These are phyloP conservation scores for Empidonax traillii DNA, from an alignment of 2,113 vertebrate genomes.

Conservation along the genomic window DNA sequence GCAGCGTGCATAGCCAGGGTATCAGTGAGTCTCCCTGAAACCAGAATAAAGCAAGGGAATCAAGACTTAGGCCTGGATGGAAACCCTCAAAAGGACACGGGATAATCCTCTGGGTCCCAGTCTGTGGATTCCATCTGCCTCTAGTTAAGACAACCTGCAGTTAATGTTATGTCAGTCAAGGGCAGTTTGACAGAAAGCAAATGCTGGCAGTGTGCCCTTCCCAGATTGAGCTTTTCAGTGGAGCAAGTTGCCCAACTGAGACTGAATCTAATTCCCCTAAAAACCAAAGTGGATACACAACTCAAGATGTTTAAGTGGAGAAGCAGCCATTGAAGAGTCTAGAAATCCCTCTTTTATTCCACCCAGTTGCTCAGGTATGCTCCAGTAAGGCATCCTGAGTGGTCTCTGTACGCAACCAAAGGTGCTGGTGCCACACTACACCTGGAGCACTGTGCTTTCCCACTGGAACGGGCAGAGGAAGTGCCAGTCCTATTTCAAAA, in stretches of 20 bases:
- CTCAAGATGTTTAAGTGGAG: not conserved
- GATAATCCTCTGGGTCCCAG: not conserved
- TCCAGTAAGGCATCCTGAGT: not conserved
- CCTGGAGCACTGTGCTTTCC: not conserved
- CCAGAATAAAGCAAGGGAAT: constrained; percentile 21
- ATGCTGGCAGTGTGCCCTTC: not conserved
- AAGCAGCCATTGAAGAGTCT: not conserved
- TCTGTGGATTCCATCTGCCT: not conserved
- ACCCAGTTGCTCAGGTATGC: not conserved
- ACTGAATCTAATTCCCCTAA: not conserved
- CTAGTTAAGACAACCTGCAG: not conserved
- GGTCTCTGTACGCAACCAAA: not conserved
- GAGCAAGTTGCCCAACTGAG: not conserved
- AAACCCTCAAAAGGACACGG: not conserved
- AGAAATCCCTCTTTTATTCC: not conserved
- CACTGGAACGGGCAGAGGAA: not conserved
- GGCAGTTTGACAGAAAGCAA: not conserved
- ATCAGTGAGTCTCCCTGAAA: constrained; percentile 16
- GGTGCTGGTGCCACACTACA: not conserved
- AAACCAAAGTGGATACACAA: not conserved
- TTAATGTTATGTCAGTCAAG: not conserved
- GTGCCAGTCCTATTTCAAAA: not conserved
- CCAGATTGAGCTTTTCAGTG: not conserved
- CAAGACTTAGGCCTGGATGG: not conserved
- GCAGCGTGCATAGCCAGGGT: not conserved